Conservation (phyloP, 2,113 vertebrate genomes). For the Phaethornis superciliosus region DNA sequence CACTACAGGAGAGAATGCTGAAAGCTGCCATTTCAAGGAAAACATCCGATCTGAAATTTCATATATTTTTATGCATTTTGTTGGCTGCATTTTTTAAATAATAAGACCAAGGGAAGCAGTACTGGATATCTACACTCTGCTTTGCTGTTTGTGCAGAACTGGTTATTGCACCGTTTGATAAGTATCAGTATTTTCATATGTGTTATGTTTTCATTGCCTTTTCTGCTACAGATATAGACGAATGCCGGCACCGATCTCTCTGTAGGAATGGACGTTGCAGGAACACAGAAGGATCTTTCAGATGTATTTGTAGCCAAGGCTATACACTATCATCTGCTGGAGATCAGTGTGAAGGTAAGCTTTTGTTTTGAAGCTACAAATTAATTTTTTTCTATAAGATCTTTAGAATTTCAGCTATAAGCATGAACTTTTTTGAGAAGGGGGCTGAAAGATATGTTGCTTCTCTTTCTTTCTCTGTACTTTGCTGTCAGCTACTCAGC, state of each 20-base stretch:
- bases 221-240: slow-evolving; percentile 84
- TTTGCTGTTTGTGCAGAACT: background rate
- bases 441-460: background rate
- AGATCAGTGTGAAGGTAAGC: slow-evolving; percentile 91
- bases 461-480: background rate
- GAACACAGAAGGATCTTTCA: slow-evolving; percentile 92
- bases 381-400: background rate
- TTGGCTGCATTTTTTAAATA: background rate
- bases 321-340: slow-evolving; percentile 79
- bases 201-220: background rate
- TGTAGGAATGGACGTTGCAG: slow-evolving; percentile 88
- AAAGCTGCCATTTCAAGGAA: background rate
- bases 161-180: background rate
- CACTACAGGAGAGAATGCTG: background rate
- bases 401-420: background rate
- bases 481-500: background rate
- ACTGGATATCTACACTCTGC: background rate
- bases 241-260: slow-evolving; percentile 85
- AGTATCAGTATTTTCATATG: background rate
- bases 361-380: background rate
- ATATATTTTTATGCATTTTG: background rate
- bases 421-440: background rate
- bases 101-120: background rate
- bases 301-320: slow-evolving; percentile 86
- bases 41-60: background rate